A percentile compares a stretch with the other conserved stretches of the same genome.
Evolutionary conservation across 2,888 invertebrate species (phyloP).

Genomic region (Rhodophaea formosa): DNA sequence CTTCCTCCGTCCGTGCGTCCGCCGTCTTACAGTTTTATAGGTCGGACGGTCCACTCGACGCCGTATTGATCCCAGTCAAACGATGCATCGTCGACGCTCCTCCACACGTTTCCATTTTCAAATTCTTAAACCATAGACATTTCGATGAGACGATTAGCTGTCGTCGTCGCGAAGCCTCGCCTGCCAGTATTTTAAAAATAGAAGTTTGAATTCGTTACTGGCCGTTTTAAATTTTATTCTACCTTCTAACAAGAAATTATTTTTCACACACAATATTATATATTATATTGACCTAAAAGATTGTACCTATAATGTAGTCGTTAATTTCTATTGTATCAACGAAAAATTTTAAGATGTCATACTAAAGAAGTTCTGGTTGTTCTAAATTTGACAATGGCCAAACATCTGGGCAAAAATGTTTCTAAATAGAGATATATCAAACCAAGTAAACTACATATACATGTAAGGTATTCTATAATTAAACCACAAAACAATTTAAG

Average conservation of each 20-base stretch:
- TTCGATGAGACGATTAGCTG: not conserved
- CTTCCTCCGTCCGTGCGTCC: conserved; percentile 21
- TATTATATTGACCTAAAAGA: too few relatives aligned
- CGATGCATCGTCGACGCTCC: conserved; percentile 19
- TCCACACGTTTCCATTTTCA: conserved; percentile 16
- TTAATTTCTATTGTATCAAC: too few relatives aligned
- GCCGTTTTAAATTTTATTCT: not conserved
- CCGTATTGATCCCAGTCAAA: conserved; percentile 35
- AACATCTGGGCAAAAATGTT: too few relatives aligned
- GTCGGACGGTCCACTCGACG: conserved; percentile 44
- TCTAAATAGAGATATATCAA: too few relatives aligned
- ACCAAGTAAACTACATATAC: too few relatives aligned
- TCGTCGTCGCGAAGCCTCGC: not conserved
- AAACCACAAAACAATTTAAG: not conserved
- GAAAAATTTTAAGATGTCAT: too few relatives aligned
- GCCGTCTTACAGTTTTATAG: conserved; percentile 61
- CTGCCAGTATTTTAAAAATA: conserved; percentile 1
- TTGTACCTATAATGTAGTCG: too few relatives aligned
- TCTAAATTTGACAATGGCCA: too few relatives aligned
- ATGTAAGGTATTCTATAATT: not conserved
- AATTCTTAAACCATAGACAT: conserved; percentile 14
- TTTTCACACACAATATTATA: not conserved
- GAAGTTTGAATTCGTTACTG: not conserved
- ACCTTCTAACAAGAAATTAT: not conserved
- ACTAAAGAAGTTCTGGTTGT: too few relatives aligned